A percentile compares a stretch with the other conserved stretches of the same genome.
Conservation (phyloP, 2,888 invertebrate genomes). For the Drosophila infuscata region DNA sequence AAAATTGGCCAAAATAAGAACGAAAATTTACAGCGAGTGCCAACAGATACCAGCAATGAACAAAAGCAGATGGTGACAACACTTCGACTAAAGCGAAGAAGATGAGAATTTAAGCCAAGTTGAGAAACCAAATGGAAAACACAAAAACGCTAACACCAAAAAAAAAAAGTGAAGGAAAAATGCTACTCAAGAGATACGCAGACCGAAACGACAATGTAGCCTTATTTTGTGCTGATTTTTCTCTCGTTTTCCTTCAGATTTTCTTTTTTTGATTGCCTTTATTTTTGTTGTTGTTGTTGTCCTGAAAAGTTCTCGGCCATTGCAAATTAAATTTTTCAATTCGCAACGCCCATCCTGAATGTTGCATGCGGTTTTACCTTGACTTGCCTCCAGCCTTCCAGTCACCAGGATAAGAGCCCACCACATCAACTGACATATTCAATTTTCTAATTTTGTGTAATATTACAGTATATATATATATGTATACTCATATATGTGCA, state of each 20-base stretch:
- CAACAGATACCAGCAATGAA: constrained; percentile 57
- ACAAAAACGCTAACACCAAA: constrained; percentile 3
- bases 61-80: constrained; percentile 63
- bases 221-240: constrained; percentile 72
- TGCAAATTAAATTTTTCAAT: constrained; percentile 78
- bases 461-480: constrained; percentile 43
- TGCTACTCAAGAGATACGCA: constrained; percentile 70
- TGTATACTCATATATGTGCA: too few relatives aligned
- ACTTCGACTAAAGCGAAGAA: constrained; percentile 36
- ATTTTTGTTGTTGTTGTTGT: constrained; percentile 16
- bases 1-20: constrained; percentile 72
- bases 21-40: constrained; percentile 56
- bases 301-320: constrained; percentile 59
- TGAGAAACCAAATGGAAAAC: constrained; percentile 42
- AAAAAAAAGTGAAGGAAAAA: constrained; percentile 31
- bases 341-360: constrained; percentile 63
- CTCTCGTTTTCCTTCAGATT: constrained; percentile 21
- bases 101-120: constrained; percentile 70
- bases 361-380: constrained; percentile 45
- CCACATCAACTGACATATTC: constrained; percentile 59
- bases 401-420: constrained; percentile 9
- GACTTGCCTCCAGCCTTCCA: constrained; percentile 17
- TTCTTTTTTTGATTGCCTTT: constrained; percentile 26
- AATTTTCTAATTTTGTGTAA: constrained; percentile 71
- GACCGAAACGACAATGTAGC: constrained; percentile 70